Evolutionary conservation across 2,797 vertebrate genomes (phyloP).

Genomic region (Phrynocephalus guinanensis): DNA sequence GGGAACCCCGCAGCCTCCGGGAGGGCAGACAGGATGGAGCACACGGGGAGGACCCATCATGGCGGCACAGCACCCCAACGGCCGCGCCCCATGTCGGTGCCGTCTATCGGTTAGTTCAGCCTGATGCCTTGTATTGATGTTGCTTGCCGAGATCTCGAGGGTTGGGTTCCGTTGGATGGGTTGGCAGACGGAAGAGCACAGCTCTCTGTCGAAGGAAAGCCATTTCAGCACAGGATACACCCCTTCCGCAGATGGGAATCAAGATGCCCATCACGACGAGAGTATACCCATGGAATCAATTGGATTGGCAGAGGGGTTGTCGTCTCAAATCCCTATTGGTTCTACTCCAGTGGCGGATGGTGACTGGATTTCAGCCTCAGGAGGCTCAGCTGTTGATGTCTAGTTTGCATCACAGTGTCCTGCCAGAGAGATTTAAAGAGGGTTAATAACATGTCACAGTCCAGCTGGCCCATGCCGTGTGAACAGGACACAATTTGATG

Average conservation of each 20-base stretch:
- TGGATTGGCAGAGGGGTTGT: too few species aligned
- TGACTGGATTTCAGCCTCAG: too few species aligned
- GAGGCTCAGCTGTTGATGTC: background rate
- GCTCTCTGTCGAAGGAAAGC: background rate
- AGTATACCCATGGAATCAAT: too few species aligned
- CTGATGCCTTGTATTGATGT: conserved; percentile 29
- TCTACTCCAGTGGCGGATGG: background rate
- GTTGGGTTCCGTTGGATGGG: background rate
- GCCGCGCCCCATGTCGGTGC: conserved; percentile 85
- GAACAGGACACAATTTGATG: background rate
- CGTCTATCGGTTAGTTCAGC: conserved; percentile 93
- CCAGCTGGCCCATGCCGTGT: background rate
- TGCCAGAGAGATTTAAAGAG: background rate
- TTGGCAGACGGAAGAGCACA: background rate
- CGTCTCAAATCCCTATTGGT: background rate
- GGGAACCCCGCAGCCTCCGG: conserved; percentile 88
- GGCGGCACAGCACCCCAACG: conserved; percentile 83
- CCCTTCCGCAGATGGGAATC: too few species aligned
- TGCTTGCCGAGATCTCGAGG: background rate
- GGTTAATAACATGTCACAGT: too few species aligned
- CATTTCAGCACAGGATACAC: background rate
- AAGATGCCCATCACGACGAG: too few species aligned
- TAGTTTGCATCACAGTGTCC: background rate
- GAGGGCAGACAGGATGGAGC: conserved; percentile 85
- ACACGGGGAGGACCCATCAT: conserved; percentile 82